These are phyloP conservation scores for Allygus modestus DNA, from an alignment of 2,888 invertebrate genomes.

Conservation along the genomic window DNA sequence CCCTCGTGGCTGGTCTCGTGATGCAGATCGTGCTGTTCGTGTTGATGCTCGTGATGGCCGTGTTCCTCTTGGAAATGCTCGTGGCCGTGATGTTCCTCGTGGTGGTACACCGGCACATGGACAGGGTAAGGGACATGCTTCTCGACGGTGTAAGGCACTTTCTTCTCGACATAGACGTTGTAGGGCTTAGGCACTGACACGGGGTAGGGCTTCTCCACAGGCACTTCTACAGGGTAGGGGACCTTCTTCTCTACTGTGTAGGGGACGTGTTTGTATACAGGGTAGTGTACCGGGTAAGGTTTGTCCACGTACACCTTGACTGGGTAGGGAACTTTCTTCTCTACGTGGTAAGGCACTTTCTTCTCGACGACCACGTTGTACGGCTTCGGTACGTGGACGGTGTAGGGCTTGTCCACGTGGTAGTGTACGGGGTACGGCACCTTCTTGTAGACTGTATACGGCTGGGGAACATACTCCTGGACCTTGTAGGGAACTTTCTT, in stretches of 20 bases:
- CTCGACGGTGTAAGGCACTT: constrained; percentile 6
- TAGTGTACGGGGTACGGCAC: constrained; percentile 12
- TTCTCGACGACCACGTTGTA: constrained; percentile 44
- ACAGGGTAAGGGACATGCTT: constrained; percentile 1
- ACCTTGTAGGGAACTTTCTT: constrained; percentile 51
- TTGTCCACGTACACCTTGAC: constrained; percentile 42
- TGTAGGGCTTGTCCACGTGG: constrained; percentile 40
- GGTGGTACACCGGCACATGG: constrained; percentile 27
- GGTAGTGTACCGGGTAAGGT: constrained; percentile 22
- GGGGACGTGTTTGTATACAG: constrained; percentile 42
- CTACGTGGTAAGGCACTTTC: constrained; percentile 46
- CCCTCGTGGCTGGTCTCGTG: neutral
- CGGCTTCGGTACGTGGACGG: constrained; percentile 49
- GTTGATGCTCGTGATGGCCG: neutral
- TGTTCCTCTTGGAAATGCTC: neutral
- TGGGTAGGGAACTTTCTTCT: constrained; percentile 22
- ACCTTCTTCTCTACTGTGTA: constrained; percentile 44
- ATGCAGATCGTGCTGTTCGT: neutral
- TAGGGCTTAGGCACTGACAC: constrained; percentile 40
- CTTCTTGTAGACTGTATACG: constrained; percentile 52
- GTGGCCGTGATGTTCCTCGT: constrained; percentile 11
- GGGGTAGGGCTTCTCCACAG: constrained; percentile 44
- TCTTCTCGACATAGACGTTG: constrained; percentile 32
- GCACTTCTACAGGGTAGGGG: constrained; percentile 10
- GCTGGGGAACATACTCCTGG: constrained; percentile 39